These are phyloP conservation scores for Aphis craccivora DNA, from an alignment of 1,140 invertebrate species.

Conservation along the genomic window DNA sequence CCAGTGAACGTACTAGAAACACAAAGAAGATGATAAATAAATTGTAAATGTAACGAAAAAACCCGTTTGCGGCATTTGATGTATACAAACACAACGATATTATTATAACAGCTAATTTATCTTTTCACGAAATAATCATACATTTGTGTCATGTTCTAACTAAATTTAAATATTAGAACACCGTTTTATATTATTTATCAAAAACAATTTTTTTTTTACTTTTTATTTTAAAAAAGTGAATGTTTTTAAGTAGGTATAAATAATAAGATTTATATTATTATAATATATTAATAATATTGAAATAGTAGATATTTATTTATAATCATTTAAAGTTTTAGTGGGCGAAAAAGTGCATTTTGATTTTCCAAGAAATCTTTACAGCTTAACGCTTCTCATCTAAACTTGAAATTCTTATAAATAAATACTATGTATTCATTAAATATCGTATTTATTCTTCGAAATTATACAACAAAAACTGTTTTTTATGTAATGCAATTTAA, in stretches of 20 bases:
- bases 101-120: background rate
- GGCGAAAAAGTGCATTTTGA: background rate
- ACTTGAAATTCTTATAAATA: background rate
- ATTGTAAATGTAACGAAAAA: background rate
- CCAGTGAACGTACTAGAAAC: background rate
- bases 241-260: background rate
- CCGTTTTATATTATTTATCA: background rate
- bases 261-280: background rate
- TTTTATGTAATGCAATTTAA: background rate
- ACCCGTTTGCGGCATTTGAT: background rate
- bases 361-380: background rate
- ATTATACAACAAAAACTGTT: background rate
- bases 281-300: background rate
- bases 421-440: background rate
- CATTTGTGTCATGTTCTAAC: background rate
- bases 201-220: background rate
- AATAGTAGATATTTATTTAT: background rate
- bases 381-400: background rate
- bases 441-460: background rate
- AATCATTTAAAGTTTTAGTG: background rate
- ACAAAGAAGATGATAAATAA: background rate
- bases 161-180: background rate
- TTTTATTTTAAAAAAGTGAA: background rate
- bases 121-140: background rate
- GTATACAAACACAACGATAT: background rate